Conservation (phyloP, 1,140 invertebrate species). For the Piezodorus guildinii region DNA sequence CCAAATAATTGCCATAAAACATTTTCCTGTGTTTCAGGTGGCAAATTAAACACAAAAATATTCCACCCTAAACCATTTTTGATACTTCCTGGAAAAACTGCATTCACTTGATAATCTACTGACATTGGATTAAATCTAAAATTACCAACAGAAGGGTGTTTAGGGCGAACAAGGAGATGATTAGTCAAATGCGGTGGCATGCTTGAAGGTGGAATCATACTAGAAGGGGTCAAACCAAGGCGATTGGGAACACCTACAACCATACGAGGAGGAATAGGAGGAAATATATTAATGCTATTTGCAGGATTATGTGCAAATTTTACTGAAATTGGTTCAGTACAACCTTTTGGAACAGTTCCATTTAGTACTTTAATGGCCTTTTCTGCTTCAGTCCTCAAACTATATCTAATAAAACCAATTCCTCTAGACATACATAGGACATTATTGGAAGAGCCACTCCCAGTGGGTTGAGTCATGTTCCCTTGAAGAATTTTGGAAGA, state of each 20-base stretch:
- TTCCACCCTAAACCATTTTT: conserved; percentile 85
- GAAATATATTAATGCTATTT: no score
- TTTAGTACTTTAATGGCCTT: conserved; percentile 95
- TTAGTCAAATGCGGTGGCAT: no score
- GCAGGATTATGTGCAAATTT: conserved; percentile 96
- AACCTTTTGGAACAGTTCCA: conserved; percentile 89
- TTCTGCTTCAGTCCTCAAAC: conserved; percentile 94
- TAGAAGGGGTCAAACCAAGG: no score
- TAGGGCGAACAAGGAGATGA: no score
- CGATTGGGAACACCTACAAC: no score
- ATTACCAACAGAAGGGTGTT: no score
- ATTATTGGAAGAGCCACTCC: conserved; percentile 4
- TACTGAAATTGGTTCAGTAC: conserved; percentile 93
- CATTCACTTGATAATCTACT: conserved; percentile 63
- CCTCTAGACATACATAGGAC: conserved; percentile 86
- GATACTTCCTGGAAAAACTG: conserved; percentile 66
- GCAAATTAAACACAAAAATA: conserved; percentile 97
- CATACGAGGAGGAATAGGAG: no score
- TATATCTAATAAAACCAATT: conserved; percentile 98
- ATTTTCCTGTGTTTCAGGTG: conserved; percentile 96
- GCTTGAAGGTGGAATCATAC: no score
- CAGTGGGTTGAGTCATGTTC: conserved; percentile 17
- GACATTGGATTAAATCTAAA: conserved; percentile 75
- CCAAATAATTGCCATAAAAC: conserved; percentile 98
- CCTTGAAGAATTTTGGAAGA: conserved; percentile 43